These are phyloP conservation scores for Danio albolineatus DNA, from an alignment of 2,797 vertebrate species.

Conservation along the genomic window DNA sequence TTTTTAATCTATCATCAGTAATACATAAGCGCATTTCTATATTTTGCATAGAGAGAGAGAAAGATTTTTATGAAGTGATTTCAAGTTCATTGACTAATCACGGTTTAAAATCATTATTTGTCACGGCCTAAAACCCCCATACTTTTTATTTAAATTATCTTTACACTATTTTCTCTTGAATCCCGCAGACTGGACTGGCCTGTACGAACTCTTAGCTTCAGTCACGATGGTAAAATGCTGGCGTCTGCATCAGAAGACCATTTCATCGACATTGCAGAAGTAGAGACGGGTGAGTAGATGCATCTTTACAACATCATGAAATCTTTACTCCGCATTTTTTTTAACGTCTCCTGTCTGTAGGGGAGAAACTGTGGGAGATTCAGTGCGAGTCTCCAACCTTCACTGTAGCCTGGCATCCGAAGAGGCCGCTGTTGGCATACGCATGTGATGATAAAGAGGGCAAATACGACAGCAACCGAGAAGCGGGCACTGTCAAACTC, in stretches of 20 bases:
- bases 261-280: conserved; percentile 97
- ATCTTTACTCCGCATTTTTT: neutral
- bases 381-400: conserved; percentile 98
- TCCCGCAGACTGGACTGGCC: conserved; percentile 92
- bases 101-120: no score
- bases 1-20: no score
- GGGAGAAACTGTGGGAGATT: conserved; percentile 98
- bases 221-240: conserved; percentile 97
- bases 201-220: conserved; percentile 95
- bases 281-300: conserved; percentile 88
- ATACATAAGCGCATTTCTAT: no score
- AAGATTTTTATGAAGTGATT: no score
- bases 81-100: no score
- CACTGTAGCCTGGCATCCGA: conserved; percentile 97
- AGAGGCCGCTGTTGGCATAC: conserved; percentile 92
- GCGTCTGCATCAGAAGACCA: conserved; percentile 97
- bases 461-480: conserved; percentile 96
- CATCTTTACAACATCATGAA: neutral
- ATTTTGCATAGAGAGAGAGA: no score
- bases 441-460: conserved; percentile 98
- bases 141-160: no score
- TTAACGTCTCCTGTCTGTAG: conserved; percentile 67
- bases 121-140: no score
- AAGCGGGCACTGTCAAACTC: conserved; percentile 95
- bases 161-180: neutral